Evolutionary conservation across 2,113 vertebrate genomes (phyloP).

Genomic region (Hystrix cristata): DNA sequence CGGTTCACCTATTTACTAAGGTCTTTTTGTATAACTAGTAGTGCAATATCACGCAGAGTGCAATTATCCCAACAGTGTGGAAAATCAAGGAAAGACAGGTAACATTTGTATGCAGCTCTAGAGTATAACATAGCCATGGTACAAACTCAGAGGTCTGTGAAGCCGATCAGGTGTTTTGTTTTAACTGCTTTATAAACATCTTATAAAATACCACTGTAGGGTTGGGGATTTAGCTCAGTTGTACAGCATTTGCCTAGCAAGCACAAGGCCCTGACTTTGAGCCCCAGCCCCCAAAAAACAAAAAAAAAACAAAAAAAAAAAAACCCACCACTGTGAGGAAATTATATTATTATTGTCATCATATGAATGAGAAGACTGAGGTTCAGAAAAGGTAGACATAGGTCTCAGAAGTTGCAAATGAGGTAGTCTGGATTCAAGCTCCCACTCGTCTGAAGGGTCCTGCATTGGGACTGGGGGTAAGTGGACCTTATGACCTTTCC

Average conservation of each 20-base stretch:
- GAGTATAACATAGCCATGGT: neutral
- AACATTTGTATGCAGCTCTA: neutral
- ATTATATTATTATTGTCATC: neutral
- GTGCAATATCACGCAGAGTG: neutral
- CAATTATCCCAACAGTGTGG: neutral
- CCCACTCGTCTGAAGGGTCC: neutral
- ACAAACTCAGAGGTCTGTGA: neutral
- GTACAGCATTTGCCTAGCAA: too few relatives aligned
- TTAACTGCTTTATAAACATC: neutral
- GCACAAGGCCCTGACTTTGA: too few relatives aligned
- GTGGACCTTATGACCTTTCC: neutral
- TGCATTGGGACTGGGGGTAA: neutral
- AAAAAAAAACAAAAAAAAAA: too few relatives aligned
- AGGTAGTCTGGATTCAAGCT: neutral
- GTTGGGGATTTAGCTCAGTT: too few relatives aligned
- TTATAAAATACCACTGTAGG: neutral
- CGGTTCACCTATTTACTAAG: neutral
- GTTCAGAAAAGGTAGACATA: neutral
- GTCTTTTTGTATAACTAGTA: neutral
- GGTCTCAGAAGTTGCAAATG: neutral
- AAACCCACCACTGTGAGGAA: neutral
- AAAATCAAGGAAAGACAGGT: neutral
- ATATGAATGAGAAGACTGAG: conserved; percentile 39
- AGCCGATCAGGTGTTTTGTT: neutral
- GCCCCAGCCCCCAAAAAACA: too few relatives aligned